Conservation (phyloP, 2,797 vertebrate species). For the Rhadinocentrus ornatus region DNA sequence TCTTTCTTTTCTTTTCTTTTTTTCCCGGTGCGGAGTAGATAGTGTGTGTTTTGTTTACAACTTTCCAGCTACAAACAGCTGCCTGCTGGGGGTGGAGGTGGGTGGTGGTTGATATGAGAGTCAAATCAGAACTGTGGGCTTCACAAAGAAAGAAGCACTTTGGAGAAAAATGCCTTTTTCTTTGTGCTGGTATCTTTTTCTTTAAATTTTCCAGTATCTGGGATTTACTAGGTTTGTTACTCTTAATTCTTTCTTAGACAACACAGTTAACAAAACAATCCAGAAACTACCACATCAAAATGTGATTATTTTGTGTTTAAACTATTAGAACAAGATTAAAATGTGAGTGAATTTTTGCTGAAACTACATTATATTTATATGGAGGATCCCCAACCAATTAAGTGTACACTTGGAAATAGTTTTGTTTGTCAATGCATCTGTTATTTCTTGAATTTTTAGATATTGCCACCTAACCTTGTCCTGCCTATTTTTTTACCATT, state of each 20-base stretch:
- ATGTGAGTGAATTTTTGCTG: no score
- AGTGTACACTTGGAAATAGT: no score
- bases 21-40: neutral
- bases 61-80: neutral
- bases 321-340: neutral
- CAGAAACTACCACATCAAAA: neutral
- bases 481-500: neutral
- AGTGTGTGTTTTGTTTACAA: neutral
- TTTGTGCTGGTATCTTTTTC: neutral
- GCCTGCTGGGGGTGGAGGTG: neutral
- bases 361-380: no score
- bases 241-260: neutral
- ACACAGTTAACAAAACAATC: neutral
- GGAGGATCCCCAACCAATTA: no score
- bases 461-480: neutral
- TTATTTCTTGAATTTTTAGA: neutral
- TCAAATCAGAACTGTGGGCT: neutral
- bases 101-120: neutral
- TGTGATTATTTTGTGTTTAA: neutral
- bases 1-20: no score
- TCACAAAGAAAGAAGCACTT: neutral
- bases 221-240: neutral
- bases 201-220: neutral
- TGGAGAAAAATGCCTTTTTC: neutral
- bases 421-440: no score